Evolutionary conservation across 1,140 invertebrate species (phyloP), one percentile per base, ranked within the genome.

Genomic region (Euglossa dilemma): DNA sequence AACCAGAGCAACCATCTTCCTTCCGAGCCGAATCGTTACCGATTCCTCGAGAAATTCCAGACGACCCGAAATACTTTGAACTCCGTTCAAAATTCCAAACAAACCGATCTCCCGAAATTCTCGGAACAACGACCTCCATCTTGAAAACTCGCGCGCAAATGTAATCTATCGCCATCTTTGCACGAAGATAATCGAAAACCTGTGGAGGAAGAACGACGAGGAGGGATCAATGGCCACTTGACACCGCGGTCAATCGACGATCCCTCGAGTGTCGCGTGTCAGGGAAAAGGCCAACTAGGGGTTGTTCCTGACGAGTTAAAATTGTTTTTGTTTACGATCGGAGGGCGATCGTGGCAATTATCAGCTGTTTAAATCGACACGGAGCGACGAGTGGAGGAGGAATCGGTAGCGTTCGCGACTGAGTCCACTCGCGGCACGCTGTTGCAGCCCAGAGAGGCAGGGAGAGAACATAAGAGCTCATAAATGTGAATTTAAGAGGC

Each of bases 401-500:
- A 25, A 52, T 20, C 56, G 6, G 8, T 23, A 63, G 28, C 28
- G 45, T 75, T 83, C 73, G 80, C 83, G 73, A 59, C 67, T 59
- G 64, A 61, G 76, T 84, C 86, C 86, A 76, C 64, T 87, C 86
- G 45, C 52, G 75, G 43, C 75, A 71, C 76, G 86, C 84, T 84
- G 84, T 80, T 85, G 77, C 63, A 75, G 78, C 82, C 85, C 85
- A 85, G 84, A 88, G 76, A 88, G 83, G 85, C 83, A 86, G 91
- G 83, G 85, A 90, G 85, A 90, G 89, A 91, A 91, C 93, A 93
- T 94, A 94, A 94, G 93, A 94, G 94, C 93, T 94, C 93, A 94
- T 94, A 94, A 94, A 94, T 94, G 94, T 91, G 94, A 94, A 94
- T 94, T 94, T 94, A 94, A 94, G 93, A 94, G 94, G 92, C 93